Evolutionary conservation across 2,113 vertebrate genomes (phyloP).

Genomic region (Tachuris rubrigastra): DNA sequence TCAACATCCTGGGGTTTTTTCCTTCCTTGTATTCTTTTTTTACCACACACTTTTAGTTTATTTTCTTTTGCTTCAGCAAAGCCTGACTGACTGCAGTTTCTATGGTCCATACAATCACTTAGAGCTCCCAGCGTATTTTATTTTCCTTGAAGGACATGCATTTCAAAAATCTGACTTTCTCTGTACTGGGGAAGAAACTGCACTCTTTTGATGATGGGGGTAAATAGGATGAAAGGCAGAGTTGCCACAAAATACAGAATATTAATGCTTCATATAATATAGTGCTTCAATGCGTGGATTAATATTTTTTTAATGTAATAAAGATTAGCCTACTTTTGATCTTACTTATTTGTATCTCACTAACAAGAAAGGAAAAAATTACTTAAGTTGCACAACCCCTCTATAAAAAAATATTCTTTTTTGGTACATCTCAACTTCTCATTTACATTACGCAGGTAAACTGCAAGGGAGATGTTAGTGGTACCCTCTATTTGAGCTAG

Average conservation of each 20-base stretch:
- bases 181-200: too few species aligned
- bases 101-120: neutral
- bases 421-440: neutral
- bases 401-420: neutral
- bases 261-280: too few species aligned
- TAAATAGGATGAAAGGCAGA: too few species aligned
- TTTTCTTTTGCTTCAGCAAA: neutral
- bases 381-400: neutral
- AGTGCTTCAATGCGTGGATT: neutral
- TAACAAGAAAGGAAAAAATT: neutral
- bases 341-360: neutral
- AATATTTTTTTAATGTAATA: neutral
- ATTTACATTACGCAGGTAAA: neutral
- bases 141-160: neutral
- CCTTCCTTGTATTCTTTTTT: neutral
- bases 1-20: neutral
- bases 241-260: too few species aligned
- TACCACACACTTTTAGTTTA: neutral
- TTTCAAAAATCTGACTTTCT: neutral
- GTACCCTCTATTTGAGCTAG: neutral
- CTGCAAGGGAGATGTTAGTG: neutral
- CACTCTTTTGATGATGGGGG: too few species aligned
- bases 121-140: neutral
- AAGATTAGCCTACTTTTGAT: neutral
- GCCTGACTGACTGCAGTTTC: neutral